A percentile compares a stretch with the other conserved stretches of the same genome.
Evolutionary conservation across 2,888 invertebrate species (phyloP).

Genomic region (Drosophila parthenogenetica): DNA sequence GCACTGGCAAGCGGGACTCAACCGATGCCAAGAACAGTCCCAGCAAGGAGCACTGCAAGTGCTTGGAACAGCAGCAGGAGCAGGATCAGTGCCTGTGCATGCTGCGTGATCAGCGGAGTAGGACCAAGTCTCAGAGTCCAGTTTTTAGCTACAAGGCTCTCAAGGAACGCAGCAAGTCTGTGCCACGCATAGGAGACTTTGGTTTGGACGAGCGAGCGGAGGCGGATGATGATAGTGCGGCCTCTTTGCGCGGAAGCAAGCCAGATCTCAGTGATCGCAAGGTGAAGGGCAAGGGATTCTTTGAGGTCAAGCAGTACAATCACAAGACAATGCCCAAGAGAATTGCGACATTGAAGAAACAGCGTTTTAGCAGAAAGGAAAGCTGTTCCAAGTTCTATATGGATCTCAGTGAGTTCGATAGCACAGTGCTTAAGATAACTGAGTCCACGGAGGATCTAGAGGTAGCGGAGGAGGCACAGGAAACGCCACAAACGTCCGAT

Average conservation of each 20-base stretch:
- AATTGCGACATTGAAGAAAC: conserved; percentile 90
- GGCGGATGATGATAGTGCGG: conserved; percentile 64
- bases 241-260: conserved; percentile 67
- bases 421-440: conserved; percentile 87
- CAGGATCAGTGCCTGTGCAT: conserved; percentile 64
- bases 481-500: conserved; percentile 35
- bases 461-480: conserved; percentile 61
- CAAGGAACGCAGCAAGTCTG: conserved; percentile 84
- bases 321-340: conserved; percentile 90
- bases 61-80: conserved; percentile 7
- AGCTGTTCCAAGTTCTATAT: conserved; percentile 89
- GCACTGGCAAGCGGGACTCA: conserved; percentile 43
- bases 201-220: conserved; percentile 70
- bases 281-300: conserved; percentile 81
- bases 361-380: conserved; percentile 87
- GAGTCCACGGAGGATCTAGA: conserved; percentile 88
- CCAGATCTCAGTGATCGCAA: conserved; percentile 76
- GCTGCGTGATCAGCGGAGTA: conserved; percentile 60
- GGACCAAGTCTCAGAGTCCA: conserved; percentile 68
- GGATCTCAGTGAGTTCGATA: conserved; percentile 87
- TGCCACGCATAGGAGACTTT: conserved; percentile 81
- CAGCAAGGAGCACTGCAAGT: conserved; percentile 47
- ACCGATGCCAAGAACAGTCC: conserved; percentile 28
- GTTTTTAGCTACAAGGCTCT: conserved; percentile 73
- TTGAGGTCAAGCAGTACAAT: conserved; percentile 88